phyloP scores from a whole-genome alignment of 1,140 invertebrate genomes.

The Micrasema longulum region DNA sequence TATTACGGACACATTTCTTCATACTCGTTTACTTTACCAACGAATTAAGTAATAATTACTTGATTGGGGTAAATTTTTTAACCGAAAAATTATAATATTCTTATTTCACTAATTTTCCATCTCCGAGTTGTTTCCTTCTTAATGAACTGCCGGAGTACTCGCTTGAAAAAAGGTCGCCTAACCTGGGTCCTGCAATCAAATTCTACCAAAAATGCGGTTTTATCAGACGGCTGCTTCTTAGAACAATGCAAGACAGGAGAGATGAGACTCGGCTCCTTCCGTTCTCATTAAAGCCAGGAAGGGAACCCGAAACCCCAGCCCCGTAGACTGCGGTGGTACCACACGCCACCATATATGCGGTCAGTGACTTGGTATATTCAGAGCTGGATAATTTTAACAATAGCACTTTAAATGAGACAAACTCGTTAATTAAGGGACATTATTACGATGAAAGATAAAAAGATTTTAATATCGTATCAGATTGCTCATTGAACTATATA shows the following conservation, averaged over 20 bases:
- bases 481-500: no score
- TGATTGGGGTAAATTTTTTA: no score
- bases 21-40: not conserved
- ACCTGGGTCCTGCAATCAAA: constrained; percentile 39
- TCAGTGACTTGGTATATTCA: no score
- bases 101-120: no score
- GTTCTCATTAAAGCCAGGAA: constrained; percentile 54
- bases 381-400: no score
- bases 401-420: no score
- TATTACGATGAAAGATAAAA: no score
- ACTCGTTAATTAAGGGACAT: no score
- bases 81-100: no score
- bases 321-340: no score
- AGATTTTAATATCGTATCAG: no score
- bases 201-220: constrained; percentile 30
- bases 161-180: not conserved
- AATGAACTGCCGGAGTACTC: constrained; percentile 1
- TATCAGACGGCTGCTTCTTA: constrained; percentile 44
- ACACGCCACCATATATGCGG: no score
- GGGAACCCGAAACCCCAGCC: constrained; percentile 18
- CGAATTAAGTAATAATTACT: not conserved
- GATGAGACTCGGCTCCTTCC: constrained; percentile 46
- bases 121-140: not conserved
- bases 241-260: constrained; percentile 52
- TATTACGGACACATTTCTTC: not conserved